Conservation (phyloP, 2,113 vertebrate genomes). For the Microtus oregoni region DNA sequence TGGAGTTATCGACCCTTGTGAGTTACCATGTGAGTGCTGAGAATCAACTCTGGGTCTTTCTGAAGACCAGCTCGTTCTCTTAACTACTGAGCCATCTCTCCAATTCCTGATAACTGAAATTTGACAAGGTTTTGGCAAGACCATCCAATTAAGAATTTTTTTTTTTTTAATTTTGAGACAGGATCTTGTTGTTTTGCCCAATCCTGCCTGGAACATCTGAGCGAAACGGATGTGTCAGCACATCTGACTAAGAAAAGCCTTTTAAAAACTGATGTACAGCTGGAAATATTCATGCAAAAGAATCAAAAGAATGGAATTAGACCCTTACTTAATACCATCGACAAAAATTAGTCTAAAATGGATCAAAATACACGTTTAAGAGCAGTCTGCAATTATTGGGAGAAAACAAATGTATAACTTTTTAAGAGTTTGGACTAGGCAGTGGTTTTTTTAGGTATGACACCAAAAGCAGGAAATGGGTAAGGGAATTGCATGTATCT, state of each 20-base stretch:
- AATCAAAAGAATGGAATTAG: neutral
- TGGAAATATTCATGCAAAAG: neutral
- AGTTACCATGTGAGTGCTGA: no score
- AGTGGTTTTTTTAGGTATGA: neutral
- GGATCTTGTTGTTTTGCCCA: neutral
- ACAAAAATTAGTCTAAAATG: neutral
- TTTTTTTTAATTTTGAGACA: neutral
- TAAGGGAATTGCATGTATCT: neutral
- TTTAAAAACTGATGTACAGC: conserved; percentile 1
- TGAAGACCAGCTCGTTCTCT: neutral
- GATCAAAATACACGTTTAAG: neutral
- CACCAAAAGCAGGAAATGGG: neutral
- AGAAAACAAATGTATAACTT: neutral
- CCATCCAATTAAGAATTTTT: neutral
- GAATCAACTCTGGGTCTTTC: neutral
- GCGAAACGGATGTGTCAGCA: neutral
- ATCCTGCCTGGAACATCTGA: neutral
- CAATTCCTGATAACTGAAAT: neutral
- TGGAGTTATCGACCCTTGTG: neutral
- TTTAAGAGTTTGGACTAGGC: neutral
- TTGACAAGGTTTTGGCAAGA: no score
- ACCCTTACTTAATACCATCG: neutral
- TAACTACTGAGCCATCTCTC: neutral
- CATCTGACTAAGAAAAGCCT: neutral
- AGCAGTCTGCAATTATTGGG: neutral